Evolutionary conservation across 2,888 invertebrate species (phyloP).

Genomic region (Rhorus exstirpatorius): DNA sequence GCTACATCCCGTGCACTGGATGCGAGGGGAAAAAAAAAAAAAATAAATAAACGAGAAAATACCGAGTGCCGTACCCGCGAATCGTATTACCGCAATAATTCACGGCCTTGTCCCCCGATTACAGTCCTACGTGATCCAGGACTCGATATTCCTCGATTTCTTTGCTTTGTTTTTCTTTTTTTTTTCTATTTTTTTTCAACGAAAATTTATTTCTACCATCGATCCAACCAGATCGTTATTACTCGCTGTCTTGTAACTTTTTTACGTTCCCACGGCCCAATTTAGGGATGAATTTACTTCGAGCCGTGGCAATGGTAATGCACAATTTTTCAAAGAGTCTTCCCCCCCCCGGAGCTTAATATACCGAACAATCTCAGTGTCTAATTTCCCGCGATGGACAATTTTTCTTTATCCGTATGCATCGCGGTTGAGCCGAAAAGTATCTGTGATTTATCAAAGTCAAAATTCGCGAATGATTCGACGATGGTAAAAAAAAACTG

Average conservation of each 20-base stretch:
- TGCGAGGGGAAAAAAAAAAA: neutral
- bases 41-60: neutral
- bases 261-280: slow-evolving; percentile 59
- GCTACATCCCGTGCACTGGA: neutral
- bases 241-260: slow-evolving; percentile 14
- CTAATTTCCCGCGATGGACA: slow-evolving; percentile 8
- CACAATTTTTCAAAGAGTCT: slow-evolving; percentile 42
- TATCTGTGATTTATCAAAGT: too few relatives aligned
- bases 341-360: slow-evolving; percentile 11
- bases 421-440: too few relatives aligned
- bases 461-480: too few relatives aligned
- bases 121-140: slow-evolving; percentile 43
- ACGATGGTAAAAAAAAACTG: too few relatives aligned
- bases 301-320: slow-evolving; percentile 24
- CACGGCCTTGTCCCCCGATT: slow-evolving; percentile 63
- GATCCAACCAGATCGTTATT: neutral
- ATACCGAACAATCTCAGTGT: slow-evolving; percentile 37
- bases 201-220: slow-evolving; percentile 12
- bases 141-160: slow-evolving; percentile 18
- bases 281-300: slow-evolving; percentile 45
- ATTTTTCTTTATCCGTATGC: neutral
- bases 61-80: slow-evolving; percentile 37
- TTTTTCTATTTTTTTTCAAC: neutral
- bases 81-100: slow-evolving; percentile 54
- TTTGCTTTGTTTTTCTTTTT: neutral